Evolutionary conservation across 2,113 vertebrate genomes (phyloP).

Genomic region (Chlorodrepanis virens): DNA sequence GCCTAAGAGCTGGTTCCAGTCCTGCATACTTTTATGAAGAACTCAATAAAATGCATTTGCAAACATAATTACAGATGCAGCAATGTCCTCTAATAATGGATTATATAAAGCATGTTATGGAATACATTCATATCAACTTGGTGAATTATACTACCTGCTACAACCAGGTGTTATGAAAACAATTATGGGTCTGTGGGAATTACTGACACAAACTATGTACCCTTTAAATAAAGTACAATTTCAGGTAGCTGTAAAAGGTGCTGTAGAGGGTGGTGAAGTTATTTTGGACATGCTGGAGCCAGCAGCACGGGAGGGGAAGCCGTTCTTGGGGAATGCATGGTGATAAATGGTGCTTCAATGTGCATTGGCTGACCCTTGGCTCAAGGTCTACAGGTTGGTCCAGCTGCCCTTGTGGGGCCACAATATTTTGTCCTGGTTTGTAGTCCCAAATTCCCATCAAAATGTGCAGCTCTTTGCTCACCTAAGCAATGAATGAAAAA

Average conservation of each 20-base stretch:
- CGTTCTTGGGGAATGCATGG: background rate
- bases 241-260: background rate
- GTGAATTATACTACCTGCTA: background rate
- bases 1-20: background rate
- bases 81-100: conserved; percentile 57
- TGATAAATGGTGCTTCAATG: background rate
- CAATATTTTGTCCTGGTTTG: background rate
- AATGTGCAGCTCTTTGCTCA: background rate
- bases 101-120: conserved; percentile 58
- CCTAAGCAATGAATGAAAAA: background rate
- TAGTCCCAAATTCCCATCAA: background rate
- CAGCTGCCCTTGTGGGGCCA: background rate
- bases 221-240: background rate
- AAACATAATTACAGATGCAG: conserved; percentile 64
- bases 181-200: conserved; percentile 6
- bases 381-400: background rate
- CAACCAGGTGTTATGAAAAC: conserved; percentile 50
- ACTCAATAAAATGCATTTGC: conserved; percentile 61
- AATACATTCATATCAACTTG: conserved; percentile 51
- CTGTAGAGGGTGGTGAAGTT: background rate
- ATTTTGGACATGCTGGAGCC: background rate
- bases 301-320: background rate
- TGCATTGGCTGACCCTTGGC: background rate
- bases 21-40: conserved; percentile 20
- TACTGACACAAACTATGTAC: background rate